Conservation (phyloP, 2,888 invertebrate genomes). For the Buathra laborator region DNA sequence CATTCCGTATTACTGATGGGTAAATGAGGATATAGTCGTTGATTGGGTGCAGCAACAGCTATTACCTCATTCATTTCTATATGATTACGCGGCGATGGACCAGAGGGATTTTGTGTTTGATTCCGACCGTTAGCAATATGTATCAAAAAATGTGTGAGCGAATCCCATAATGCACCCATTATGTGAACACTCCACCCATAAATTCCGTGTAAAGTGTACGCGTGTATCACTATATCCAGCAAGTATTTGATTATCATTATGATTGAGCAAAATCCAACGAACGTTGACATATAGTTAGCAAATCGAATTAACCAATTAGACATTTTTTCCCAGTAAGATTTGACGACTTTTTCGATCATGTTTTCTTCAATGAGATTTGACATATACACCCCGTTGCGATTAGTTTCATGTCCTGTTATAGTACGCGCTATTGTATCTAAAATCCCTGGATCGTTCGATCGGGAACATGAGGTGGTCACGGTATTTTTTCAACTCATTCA, state of each 20-base stretch:
- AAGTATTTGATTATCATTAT: slow-evolving; percentile 5
- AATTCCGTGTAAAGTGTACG: slow-evolving; percentile 17
- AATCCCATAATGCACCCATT: slow-evolving; percentile 21
- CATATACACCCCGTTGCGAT: neutral
- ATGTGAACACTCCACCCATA: slow-evolving; percentile 37
- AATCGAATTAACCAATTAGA: slow-evolving; percentile 20
- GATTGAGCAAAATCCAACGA: slow-evolving; percentile 13
- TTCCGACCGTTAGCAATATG: neutral
- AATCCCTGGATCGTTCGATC: slow-evolving; percentile 40
- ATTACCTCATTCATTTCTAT: neutral
- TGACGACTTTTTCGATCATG: neutral
- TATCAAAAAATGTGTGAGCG: slow-evolving; percentile 20
- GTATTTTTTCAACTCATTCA: slow-evolving; percentile 44
- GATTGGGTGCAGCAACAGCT: neutral
- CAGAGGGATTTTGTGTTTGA: neutral
- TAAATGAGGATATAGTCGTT: neutral
- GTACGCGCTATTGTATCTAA: slow-evolving; percentile 33
- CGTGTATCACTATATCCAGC: neutral
- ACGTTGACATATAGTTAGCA: neutral
- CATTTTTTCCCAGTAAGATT: slow-evolving; percentile 2
- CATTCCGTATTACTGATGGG: neutral
- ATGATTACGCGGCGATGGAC: neutral
- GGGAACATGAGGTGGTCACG: slow-evolving; percentile 47
- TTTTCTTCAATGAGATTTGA: neutral
- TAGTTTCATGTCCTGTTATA: slow-evolving; percentile 25